Evolutionary conservation across 2,888 invertebrate species (phyloP).

Genomic region (Melieria crassipennis): DNA sequence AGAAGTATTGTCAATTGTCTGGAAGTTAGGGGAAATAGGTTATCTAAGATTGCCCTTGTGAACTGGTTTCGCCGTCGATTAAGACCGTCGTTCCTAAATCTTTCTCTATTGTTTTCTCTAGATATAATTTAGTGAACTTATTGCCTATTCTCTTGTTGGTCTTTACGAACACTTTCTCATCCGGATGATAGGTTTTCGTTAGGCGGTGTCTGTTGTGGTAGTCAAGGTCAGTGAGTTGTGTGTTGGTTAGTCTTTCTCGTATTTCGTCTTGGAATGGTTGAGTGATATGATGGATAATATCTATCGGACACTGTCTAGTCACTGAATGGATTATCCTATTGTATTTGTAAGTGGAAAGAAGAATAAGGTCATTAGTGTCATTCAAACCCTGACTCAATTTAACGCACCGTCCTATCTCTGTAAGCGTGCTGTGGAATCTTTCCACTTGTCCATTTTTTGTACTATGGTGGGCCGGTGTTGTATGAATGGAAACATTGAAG

Average conservation of each 20-base stretch:
- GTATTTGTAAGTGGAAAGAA: constrained; percentile 1
- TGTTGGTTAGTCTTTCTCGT: constrained; percentile 1
- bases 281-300: constrained; percentile 12
- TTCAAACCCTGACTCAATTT: constrained; percentile 11
- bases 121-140: constrained; percentile 7
- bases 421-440: constrained; percentile 18
- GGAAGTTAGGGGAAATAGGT: not conserved
- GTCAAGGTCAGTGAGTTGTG: not conserved
- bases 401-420: constrained; percentile 18
- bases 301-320: not conserved
- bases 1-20: not conserved
- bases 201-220: not conserved
- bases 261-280: constrained; percentile 11
- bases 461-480: constrained; percentile 17
- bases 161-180: constrained; percentile 17
- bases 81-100: constrained; percentile 17
- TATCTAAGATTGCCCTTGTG: constrained; percentile 12
- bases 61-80: constrained; percentile 9
- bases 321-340: constrained; percentile 5
- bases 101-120: constrained; percentile 6
- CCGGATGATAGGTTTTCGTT: not conserved
- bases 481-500: constrained; percentile 1
- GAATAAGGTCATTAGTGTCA: not conserved
- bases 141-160: constrained; percentile 15
- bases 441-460: constrained; percentile 22